These are phyloP conservation scores for Arvicanthis niloticus DNA, from an alignment of 2,113 vertebrate species.

Conservation along the genomic window DNA sequence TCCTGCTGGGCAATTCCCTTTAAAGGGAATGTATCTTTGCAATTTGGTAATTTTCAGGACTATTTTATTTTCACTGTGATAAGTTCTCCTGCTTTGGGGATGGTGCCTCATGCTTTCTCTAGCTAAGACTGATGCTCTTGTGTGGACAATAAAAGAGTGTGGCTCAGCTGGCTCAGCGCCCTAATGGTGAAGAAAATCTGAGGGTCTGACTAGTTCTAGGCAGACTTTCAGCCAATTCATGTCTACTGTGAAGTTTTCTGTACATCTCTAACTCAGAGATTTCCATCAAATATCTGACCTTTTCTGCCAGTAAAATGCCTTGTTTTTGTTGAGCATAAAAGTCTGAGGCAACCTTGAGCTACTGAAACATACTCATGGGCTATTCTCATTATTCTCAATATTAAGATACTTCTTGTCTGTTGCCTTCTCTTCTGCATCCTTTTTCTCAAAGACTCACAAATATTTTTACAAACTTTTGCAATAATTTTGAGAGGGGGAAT, in stretches of 20 bases:
- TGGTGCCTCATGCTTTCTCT: neutral
- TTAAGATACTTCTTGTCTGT: neutral
- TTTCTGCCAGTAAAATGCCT: neutral
- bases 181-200: neutral
- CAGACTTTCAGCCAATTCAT: neutral
- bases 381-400: neutral
- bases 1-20: neutral
- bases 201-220: neutral
- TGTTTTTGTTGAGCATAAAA: neutral
- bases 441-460: conserved; percentile 17
- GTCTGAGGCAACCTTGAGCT: neutral
- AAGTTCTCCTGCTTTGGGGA: neutral
- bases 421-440: conserved; percentile 20
- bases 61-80: neutral
- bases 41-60: neutral
- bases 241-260: neutral
- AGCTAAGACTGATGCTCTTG: rapidly evolving
- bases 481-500: neutral
- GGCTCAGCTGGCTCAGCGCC: neutral
- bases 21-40: neutral
- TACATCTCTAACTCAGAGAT: neutral
- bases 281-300: neutral
- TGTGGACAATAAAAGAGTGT: neutral
- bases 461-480: conserved; percentile 13
- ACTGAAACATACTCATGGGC: neutral